Evolutionary conservation across 2,888 invertebrate species (phyloP), one percentile per base, ranked within the genome.

Genomic region (Metopia argyrocephala): DNA sequence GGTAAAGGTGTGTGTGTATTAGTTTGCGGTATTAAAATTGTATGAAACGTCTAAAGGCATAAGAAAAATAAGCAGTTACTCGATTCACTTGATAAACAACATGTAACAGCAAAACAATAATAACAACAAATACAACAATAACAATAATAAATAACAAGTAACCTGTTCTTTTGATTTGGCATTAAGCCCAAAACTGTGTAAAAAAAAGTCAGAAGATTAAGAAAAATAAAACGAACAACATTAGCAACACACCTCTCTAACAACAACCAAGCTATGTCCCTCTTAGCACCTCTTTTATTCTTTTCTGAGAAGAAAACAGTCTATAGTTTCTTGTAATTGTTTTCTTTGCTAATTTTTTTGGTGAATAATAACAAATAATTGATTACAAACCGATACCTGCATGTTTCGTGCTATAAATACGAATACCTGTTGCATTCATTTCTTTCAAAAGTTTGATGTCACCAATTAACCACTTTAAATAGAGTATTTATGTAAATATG

Each of bases 131-230:
- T 12, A 31, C 2, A 3, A 38, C 38, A 3, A 38, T 2, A 31
- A 15, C 15, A 38, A 9, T 38, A 38, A 15, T 12, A 12, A 38
- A 38, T 5, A 56, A n/a, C 5, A 56, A 70, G 69, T 74, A 81
- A 81, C 81, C 81, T 81, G 78, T 81, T 81, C 81, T 81, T 76
- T 76, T 74, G 57, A 76, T 61, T 81, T 81, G 81, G 81, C 78
- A 78, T 81, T 81, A 78, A 81, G 78, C 78, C 81, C 74, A 81
- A 50, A 59, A 75, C 31, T 66, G 61, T 74, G 69, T 74, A 38
- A 38, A 38, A 38, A 15, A 12, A 38, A 38, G 9, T 31, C 3
- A 12, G 9, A 31, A 31, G 31, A 31, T 0, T 1, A 31, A 31
- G 15, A 38, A 38, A 38, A 15, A 15, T 38, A 38, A 38, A 12